Evolutionary conservation across 2,113 vertebrate genomes (phyloP).

Genomic region (Edolisoma coerulescens): DNA sequence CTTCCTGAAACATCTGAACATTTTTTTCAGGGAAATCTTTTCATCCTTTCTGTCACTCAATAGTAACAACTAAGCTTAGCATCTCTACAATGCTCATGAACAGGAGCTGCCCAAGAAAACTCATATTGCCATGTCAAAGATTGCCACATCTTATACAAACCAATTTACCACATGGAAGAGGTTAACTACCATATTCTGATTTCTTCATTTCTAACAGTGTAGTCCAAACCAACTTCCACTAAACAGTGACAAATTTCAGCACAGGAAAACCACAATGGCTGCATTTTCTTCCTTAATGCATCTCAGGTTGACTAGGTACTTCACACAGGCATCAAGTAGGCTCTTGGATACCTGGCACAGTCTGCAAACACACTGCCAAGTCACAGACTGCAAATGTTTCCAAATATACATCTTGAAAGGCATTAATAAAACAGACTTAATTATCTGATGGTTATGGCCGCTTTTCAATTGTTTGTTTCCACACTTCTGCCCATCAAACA

Average conservation of each 20-base stretch:
- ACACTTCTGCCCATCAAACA: not conserved
- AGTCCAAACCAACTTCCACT: not conserved
- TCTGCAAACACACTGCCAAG: not conserved
- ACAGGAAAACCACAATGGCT: not conserved
- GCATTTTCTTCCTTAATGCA: not conserved
- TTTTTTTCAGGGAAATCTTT: not conserved
- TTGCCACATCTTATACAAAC: not conserved
- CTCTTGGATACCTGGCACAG: not conserved
- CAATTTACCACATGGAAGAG: not conserved
- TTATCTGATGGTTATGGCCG: rapidly evolving
- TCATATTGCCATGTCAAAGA: not conserved
- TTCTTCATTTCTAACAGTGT: not conserved
- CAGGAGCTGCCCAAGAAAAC: not conserved
- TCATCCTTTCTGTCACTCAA: not conserved
- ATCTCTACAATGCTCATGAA: rapidly evolving
- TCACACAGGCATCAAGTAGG: not conserved
- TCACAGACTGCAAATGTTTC: not conserved
- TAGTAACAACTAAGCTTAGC: not conserved
- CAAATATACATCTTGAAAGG: not conserved
- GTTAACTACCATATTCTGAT: not conserved
- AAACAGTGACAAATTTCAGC: not conserved
- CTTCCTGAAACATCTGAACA: not conserved
- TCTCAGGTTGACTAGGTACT: not conserved
- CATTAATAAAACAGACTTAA: not conserved
- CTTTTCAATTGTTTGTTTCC: not conserved